A percentile compares a stretch with the other conserved stretches of the same genome.
phyloP scores from a whole-genome alignment of 2,797 vertebrate species.

The Serranus cabrilla region DNA sequence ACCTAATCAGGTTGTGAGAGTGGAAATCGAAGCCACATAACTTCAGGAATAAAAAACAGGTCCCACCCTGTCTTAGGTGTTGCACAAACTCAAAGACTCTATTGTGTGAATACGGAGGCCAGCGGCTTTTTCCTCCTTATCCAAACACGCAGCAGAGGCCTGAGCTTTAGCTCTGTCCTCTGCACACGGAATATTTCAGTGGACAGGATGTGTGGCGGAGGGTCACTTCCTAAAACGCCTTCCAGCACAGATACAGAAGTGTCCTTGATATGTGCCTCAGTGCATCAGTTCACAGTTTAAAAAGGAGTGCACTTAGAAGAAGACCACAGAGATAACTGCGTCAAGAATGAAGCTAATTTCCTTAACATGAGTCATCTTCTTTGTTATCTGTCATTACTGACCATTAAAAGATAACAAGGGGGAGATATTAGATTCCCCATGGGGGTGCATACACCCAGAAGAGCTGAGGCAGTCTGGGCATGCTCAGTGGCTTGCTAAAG shows the following conservation, averaged over 20 bases:
- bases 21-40: conserved; percentile 24
- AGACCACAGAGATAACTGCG: background rate
- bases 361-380: background rate
- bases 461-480: conserved; percentile 19
- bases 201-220: conserved; percentile 51
- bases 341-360: background rate
- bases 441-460: background rate
- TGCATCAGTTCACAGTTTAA: conserved; percentile 9
- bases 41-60: conserved; percentile 49
- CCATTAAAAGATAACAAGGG: conserved; percentile 12
- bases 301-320: background rate
- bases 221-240: conserved; percentile 59
- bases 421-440: conserved; percentile 16
- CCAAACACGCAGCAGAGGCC: conserved; percentile 72
- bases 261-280: conserved; percentile 31
- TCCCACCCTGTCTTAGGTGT: conserved; percentile 44
- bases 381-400: conserved; percentile 9
- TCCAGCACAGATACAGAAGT: conserved; percentile 26
- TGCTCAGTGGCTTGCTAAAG: conserved; percentile 1
- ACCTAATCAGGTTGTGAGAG: conserved; percentile 31
- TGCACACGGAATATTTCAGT: conserved; percentile 55
- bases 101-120: conserved; percentile 68
- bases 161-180: conserved; percentile 21
- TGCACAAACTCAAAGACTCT: conserved; percentile 56
- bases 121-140: conserved; percentile 58